These are phyloP conservation scores for Pterois miles DNA, from an alignment of 2,797 vertebrate species.

Conservation along the genomic window DNA sequence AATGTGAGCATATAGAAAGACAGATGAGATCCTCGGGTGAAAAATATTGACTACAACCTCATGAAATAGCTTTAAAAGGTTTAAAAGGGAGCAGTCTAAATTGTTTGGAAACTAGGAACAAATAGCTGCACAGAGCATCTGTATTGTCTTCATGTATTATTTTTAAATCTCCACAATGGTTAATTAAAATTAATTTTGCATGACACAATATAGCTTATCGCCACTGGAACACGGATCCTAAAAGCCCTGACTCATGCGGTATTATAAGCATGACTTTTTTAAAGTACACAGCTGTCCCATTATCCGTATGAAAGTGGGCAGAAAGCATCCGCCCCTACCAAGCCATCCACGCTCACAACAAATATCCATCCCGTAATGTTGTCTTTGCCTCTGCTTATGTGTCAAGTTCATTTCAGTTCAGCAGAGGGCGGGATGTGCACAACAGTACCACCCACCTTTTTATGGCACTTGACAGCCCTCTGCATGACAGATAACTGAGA, in stretches of 20 bases:
- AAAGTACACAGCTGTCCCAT: slow-evolving; percentile 47
- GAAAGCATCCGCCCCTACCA: slow-evolving; percentile 37
- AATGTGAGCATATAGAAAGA: slow-evolving; percentile 25
- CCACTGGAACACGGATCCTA: neutral
- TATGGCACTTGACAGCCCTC: slow-evolving; percentile 71
- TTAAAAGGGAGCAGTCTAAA: neutral
- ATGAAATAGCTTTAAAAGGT: slow-evolving; percentile 13
- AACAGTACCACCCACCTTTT: slow-evolving; percentile 77
- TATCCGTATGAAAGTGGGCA: slow-evolving; percentile 49
- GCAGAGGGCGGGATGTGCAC: slow-evolving; percentile 49
- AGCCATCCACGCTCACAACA: slow-evolving; percentile 53
- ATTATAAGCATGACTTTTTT: slow-evolving; percentile 22
- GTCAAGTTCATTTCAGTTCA: slow-evolving; percentile 75
- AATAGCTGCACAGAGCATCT: neutral
- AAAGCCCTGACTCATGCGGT: slow-evolving; percentile 47
- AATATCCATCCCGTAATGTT: slow-evolving; percentile 57
- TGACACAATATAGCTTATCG: slow-evolving; percentile 14
- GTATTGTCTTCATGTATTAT: neutral
- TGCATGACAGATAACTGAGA: slow-evolving; percentile 79
- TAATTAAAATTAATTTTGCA: slow-evolving; percentile 37
- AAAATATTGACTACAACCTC: slow-evolving; percentile 27
- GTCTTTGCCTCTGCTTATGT: slow-evolving; percentile 52
- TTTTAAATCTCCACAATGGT: neutral
- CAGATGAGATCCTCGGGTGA: slow-evolving; percentile 2
- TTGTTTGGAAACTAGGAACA: neutral